A percentile compares a stretch with the other conserved stretches of the same genome.
Evolutionary conservation across 2,888 invertebrate species (phyloP).

Genomic region (Andrena marginata): DNA sequence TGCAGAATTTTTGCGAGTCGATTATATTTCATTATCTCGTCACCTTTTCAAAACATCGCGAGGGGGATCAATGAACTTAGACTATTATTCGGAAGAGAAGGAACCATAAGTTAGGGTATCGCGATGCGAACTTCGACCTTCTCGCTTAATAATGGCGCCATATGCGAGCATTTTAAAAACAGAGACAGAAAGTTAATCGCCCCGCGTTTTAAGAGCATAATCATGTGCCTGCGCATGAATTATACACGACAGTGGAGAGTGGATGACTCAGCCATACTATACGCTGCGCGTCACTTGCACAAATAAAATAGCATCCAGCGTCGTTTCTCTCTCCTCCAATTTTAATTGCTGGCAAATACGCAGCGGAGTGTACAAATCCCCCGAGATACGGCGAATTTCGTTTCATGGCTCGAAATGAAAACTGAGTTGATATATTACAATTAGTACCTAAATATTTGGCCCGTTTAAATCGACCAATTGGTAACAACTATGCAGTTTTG

Average conservation of each 20-base stretch:
- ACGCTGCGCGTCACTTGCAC: slow-evolving; percentile 29
- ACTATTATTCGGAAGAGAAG: too few species aligned
- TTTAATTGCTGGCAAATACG: not conserved
- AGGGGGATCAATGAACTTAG: too few species aligned
- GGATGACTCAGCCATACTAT: slow-evolving; percentile 42
- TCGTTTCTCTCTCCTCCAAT: slow-evolving; percentile 1
- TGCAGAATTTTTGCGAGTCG: too few species aligned
- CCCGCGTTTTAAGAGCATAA: slow-evolving; percentile 3
- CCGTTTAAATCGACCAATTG: too few species aligned
- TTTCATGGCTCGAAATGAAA: not conserved
- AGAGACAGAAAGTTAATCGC: not conserved
- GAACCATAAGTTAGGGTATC: too few species aligned
- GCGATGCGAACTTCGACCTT: too few species aligned
- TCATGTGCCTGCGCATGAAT: slow-evolving; percentile 39
- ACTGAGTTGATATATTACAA: not conserved
- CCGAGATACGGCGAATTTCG: not conserved
- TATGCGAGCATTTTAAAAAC: not conserved
- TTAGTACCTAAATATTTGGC: too few species aligned
- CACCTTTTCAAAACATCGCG: too few species aligned
- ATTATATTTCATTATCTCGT: too few species aligned
- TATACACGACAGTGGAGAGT: slow-evolving; percentile 31
- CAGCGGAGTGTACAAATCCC: not conserved
- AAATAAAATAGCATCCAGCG: slow-evolving; percentile 42
- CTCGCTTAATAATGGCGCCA: not conserved
- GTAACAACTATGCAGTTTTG: too few species aligned